These are phyloP conservation scores for Hiodon tergisus DNA, from an alignment of 2,113 vertebrate genomes.

Conservation along the genomic window DNA sequence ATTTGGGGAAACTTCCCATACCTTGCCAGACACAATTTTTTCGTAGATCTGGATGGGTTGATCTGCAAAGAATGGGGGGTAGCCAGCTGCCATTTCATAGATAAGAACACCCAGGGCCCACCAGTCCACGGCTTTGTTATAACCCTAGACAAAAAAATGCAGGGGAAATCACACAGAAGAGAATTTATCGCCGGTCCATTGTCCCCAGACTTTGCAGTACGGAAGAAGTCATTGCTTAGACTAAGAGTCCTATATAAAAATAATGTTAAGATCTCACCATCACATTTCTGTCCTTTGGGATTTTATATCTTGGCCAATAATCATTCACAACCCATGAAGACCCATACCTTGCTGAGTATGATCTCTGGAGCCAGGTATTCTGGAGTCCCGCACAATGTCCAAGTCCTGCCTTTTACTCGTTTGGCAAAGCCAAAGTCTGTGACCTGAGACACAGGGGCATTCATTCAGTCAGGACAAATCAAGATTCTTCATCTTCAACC, in stretches of 20 bases:
- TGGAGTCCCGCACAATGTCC: constrained; percentile 97
- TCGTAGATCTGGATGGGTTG: constrained; percentile 99
- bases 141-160: constrained; percentile 67
- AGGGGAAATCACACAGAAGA: background rate
- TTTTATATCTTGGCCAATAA: too few species aligned
- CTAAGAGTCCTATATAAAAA: background rate
- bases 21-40: constrained; percentile 99
- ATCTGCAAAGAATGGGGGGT: constrained; percentile 98
- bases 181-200: background rate
- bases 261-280: background rate
- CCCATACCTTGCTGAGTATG: constrained; percentile 93
- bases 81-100: constrained; percentile 99
- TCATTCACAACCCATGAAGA: background rate
- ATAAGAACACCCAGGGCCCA: constrained; percentile 97
- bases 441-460: constrained; percentile 62
- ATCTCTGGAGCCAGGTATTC: constrained; percentile 98
- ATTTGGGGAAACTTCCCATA: constrained; percentile 42
- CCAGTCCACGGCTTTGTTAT: constrained; percentile 99
- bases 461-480: too few species aligned
- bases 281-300: background rate
- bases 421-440: constrained; percentile 99
- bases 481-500: too few species aligned
- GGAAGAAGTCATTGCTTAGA: background rate
- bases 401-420: constrained; percentile 97
- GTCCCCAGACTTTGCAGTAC: background rate